phyloP scores from a whole-genome alignment of 2,888 invertebrate species.

The Plusia festucae region DNA sequence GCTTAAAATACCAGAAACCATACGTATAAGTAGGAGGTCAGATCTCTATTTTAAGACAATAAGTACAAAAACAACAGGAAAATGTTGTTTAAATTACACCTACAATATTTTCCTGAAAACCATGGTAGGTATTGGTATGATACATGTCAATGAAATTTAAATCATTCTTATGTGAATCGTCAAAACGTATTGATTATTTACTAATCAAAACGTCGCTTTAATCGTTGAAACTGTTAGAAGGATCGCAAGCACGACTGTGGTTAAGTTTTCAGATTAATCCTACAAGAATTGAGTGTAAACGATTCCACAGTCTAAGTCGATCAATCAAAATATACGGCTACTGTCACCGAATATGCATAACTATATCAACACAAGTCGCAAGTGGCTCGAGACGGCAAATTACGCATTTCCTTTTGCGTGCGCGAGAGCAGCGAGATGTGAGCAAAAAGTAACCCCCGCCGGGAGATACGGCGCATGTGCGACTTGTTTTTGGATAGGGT shows the following conservation, averaged over 20 bases:
- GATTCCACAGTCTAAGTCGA: neutral
- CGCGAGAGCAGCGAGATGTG: neutral
- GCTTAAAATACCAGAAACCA: too few relatives aligned
- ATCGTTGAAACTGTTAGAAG: too few relatives aligned
- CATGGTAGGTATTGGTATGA: too few relatives aligned
- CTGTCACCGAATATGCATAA: conserved; percentile 26
- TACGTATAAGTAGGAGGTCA: too few relatives aligned
- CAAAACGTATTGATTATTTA: too few relatives aligned
- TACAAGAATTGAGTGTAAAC: neutral
- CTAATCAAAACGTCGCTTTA: too few relatives aligned
- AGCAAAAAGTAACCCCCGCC: conserved; percentile 39
- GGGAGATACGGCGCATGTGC: conserved; percentile 40
- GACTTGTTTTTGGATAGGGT: conserved; percentile 9
- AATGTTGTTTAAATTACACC: neutral
- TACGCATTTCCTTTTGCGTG: conserved; percentile 46
- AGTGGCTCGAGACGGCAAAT: conserved; percentile 41
- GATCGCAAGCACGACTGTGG: too few relatives aligned
- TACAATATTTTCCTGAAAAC: too few relatives aligned
- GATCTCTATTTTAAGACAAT: too few relatives aligned
- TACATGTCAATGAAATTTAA: too few relatives aligned
- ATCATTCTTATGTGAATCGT: too few relatives aligned
- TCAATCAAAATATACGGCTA: conserved; percentile 22
- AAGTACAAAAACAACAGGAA: too few relatives aligned
- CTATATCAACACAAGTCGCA: conserved; percentile 29
- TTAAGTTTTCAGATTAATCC: neutral